phyloP scores from a whole-genome alignment of 2,888 invertebrate species.

The Eurytoma adleriae region DNA sequence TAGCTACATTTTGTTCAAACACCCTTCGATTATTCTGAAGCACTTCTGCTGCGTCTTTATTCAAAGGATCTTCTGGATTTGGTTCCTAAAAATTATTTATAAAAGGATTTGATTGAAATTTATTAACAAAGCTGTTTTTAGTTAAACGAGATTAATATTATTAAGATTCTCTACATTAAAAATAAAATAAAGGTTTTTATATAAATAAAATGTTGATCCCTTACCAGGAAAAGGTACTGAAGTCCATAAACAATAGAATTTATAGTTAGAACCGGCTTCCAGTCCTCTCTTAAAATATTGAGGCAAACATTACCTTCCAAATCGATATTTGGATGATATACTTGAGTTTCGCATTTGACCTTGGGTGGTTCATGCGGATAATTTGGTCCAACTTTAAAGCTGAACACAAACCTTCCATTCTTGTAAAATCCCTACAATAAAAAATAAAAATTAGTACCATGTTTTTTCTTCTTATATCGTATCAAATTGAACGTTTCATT shows the following conservation, averaged over 20 bases:
- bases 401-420: constrained; percentile 96
- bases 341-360: constrained; percentile 98
- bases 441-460: background rate
- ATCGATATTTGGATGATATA: constrained; percentile 99
- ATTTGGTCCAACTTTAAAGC: constrained; percentile 97
- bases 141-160: background rate
- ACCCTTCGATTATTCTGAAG: constrained; percentile 94
- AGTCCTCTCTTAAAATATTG: constrained; percentile 98
- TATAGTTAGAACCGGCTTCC: constrained; percentile 98
- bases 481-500: constrained; percentile 21
- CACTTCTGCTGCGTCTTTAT: constrained; percentile 98
- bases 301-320: constrained; percentile 98
- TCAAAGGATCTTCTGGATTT: constrained; percentile 98
- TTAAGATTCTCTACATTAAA: background rate
- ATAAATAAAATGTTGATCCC: constrained; percentile 61
- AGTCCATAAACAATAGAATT: constrained; percentile 98
- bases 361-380: constrained; percentile 99
- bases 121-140: background rate
- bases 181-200: background rate
- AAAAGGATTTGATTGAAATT: background rate
- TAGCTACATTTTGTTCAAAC: constrained; percentile 97
- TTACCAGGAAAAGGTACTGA: constrained; percentile 96
- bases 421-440: constrained; percentile 89
- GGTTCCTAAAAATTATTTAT: constrained; percentile 85
- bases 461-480: background rate